Conservation (phyloP, 2,113 vertebrate genomes). For the Alosa alosa region DNA sequence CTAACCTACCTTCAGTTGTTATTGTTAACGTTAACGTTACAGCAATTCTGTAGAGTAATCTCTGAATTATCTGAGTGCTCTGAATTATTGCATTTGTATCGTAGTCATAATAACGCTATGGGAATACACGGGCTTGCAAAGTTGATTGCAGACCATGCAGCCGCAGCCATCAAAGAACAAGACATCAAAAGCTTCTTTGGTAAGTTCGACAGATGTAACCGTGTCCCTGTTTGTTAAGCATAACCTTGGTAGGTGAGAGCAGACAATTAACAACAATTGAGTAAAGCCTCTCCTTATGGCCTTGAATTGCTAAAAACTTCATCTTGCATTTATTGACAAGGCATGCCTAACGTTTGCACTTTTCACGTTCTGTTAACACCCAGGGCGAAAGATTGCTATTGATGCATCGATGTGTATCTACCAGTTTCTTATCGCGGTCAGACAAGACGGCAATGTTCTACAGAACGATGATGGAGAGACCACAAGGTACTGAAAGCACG, state of each 20-base stretch:
- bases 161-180: conserved; percentile 86
- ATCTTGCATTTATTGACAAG: not conserved
- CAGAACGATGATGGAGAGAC: conserved; percentile 93
- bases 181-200: conserved; percentile 95
- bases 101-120: conserved; percentile 65
- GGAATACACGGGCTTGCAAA: conserved; percentile 96
- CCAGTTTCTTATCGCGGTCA: conserved; percentile 94
- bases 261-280: not conserved
- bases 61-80: not conserved
- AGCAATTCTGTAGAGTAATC: not conserved
- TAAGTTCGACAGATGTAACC: conserved; percentile 1
- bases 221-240: not conserved
- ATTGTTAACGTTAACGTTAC: not conserved
- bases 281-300: no score
- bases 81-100: not conserved
- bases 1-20: not conserved
- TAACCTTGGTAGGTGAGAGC: not conserved
- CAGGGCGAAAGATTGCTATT: conserved; percentile 89
- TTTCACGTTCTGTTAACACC: not conserved
- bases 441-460: conserved; percentile 89
- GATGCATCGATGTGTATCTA: conserved; percentile 99
- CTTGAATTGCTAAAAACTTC: not conserved
- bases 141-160: conserved; percentile 89
- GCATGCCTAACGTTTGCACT: no score
- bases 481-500: conserved; percentile 69